These are phyloP conservation scores for Lagodon rhomboides DNA, from an alignment of 2,797 vertebrate genomes.

Conservation along the genomic window DNA sequence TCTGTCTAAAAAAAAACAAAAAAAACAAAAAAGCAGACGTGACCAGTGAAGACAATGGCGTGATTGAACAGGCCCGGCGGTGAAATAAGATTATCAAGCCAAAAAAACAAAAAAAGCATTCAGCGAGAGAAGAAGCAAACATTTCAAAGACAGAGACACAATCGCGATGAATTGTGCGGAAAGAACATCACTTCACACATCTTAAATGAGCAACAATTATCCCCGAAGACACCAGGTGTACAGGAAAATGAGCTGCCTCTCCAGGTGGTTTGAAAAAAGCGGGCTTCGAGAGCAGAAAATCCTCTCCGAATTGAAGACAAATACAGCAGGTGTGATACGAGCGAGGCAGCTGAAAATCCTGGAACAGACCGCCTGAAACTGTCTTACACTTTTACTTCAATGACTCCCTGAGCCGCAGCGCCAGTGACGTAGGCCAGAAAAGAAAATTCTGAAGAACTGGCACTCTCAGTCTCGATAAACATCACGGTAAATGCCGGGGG, in stretches of 20 bases:
- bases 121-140: neutral
- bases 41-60: neutral
- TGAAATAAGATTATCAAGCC: neutral
- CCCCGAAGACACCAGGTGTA: slow-evolving; percentile 65
- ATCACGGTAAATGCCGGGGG: neutral
- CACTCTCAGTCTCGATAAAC: neutral
- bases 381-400: slow-evolving; percentile 27
- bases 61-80: neutral
- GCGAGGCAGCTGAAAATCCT: slow-evolving; percentile 34
- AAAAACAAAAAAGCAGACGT: neutral
- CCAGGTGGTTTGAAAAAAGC: slow-evolving; percentile 60
- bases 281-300: slow-evolving; percentile 45
- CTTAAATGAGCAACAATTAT: slow-evolving; percentile 50
- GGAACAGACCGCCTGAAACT: slow-evolving; percentile 32
- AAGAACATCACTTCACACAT: slow-evolving; percentile 38
- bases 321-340: slow-evolving; percentile 57
- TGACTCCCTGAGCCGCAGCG: slow-evolving; percentile 23
- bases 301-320: slow-evolving; percentile 40
- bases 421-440: neutral
- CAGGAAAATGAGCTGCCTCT: slow-evolving; percentile 53
- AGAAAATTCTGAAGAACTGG: slow-evolving; percentile 5
- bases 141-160: slow-evolving; percentile 22
- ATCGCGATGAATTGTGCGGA: slow-evolving; percentile 23
- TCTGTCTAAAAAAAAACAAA: neutral
- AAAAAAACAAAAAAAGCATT: neutral